These are phyloP conservation scores for Lathamus discolor DNA, from an alignment of 2,113 vertebrate species.

Conservation along the genomic window DNA sequence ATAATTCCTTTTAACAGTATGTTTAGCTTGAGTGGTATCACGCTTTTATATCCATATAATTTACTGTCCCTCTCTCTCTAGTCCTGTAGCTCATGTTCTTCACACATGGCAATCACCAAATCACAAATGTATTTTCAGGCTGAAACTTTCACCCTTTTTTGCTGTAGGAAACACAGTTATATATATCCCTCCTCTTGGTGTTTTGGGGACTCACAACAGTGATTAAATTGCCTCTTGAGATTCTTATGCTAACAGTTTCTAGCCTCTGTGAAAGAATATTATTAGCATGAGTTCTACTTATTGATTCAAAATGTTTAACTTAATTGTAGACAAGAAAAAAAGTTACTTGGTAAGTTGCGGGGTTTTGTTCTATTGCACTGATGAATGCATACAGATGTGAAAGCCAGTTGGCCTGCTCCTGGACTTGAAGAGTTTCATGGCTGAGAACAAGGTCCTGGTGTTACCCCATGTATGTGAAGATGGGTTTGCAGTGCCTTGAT, in stretches of 20 bases:
- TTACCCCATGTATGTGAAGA: background rate
- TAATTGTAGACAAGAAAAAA: background rate
- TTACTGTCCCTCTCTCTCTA: background rate
- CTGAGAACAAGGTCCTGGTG: fast-evolving
- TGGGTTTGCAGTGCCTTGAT: background rate
- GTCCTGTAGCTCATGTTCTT: background rate
- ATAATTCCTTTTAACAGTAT: background rate
- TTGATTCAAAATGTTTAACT: background rate
- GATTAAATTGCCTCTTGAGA: background rate
- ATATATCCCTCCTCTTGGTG: background rate
- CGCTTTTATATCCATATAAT: background rate
- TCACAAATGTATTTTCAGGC: background rate
- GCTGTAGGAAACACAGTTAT: background rate
- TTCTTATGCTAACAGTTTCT: background rate
- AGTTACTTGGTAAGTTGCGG: background rate
- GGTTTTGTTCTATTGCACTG: background rate
- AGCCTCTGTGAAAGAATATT: background rate
- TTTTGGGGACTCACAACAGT: background rate
- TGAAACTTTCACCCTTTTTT: background rate
- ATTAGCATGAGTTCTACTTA: background rate
- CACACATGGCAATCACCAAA: background rate
- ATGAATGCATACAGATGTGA: background rate
- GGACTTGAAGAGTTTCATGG: background rate
- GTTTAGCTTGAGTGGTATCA: background rate
- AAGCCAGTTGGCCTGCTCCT: background rate